Percentiles rank a stretch among this genome's conserved stretches.
These are phyloP conservation scores for Drosophila lacicola DNA, from an alignment of 2,888 invertebrate genomes.

Conservation along the genomic window DNA sequence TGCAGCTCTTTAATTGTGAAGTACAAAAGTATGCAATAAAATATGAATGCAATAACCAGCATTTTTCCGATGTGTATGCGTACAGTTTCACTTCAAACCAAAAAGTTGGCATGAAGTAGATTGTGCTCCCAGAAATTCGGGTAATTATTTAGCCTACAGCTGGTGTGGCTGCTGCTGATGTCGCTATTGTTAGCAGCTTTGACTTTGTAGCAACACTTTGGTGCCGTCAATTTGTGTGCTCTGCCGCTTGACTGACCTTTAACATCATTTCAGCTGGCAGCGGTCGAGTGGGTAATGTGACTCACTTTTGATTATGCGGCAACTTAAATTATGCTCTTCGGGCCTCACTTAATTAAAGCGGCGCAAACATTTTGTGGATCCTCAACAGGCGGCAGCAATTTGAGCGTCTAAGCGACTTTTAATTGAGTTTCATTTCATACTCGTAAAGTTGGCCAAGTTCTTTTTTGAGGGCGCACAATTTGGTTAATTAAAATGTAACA, in stretches of 20 bases:
- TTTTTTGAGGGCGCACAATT: constrained; percentile 64
- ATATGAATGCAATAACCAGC: too few relatives aligned
- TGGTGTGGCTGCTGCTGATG: constrained; percentile 2
- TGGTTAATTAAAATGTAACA: constrained; percentile 79
- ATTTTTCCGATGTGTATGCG: too few relatives aligned
- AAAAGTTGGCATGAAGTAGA: constrained; percentile 1
- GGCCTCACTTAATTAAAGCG: constrained; percentile 67
- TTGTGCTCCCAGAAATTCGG: constrained; percentile 19
- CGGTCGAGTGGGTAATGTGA: constrained; percentile 40
- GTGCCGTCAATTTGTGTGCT: constrained; percentile 23
- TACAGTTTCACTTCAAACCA: background rate
- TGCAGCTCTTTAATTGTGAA: too few relatives aligned
- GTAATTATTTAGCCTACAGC: constrained; percentile 10
- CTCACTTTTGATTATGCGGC: constrained; percentile 56
- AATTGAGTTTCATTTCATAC: constrained; percentile 73
- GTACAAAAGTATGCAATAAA: too few relatives aligned
- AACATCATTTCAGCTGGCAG: constrained; percentile 32
- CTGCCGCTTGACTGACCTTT: constrained; percentile 54
- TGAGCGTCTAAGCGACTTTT: constrained; percentile 74
- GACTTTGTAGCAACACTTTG: constrained; percentile 33
- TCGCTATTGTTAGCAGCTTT: constrained; percentile 3
- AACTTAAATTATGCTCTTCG: constrained; percentile 55
- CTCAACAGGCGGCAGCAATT: constrained; percentile 49
- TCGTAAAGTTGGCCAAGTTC: constrained; percentile 49
- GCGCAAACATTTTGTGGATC: constrained; percentile 21